These are phyloP conservation scores for Ceryle rudis DNA, from an alignment of 2,797 vertebrate genomes.

Conservation along the genomic window DNA sequence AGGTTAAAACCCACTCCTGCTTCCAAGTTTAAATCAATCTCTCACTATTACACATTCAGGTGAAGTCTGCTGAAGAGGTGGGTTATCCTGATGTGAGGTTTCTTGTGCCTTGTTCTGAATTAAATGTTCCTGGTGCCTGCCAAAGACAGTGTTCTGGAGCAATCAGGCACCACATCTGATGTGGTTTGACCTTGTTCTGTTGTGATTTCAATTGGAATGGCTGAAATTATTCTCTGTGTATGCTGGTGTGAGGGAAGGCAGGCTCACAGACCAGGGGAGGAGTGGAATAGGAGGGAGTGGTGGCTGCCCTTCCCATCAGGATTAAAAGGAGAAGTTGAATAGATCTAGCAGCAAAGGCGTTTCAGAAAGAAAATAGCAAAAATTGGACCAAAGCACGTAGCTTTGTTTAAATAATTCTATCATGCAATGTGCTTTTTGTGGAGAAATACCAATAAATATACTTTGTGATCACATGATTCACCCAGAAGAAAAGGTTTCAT, in stretches of 20 bases:
- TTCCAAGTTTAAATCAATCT: not conserved
- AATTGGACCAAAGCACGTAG: not conserved
- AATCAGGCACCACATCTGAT: not conserved
- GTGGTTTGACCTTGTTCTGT: not conserved
- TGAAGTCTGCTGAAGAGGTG: not conserved
- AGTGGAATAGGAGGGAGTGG: not conserved
- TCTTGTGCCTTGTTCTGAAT: not conserved
- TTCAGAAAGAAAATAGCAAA: not conserved
- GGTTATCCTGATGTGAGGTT: not conserved
- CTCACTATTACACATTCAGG: not conserved
- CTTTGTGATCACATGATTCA: not conserved
- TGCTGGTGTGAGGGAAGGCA: not conserved
- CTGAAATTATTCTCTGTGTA: not conserved
- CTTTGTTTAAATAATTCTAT: not conserved
- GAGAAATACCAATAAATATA: not conserved
- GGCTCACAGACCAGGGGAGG: not conserved
- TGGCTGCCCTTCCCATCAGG: not conserved
- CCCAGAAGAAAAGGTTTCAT: not conserved
- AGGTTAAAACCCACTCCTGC: not conserved
- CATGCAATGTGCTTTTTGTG: not conserved
- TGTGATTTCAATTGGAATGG: not conserved
- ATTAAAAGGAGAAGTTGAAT: not conserved
- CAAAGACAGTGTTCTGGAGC: not conserved
- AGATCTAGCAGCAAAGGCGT: not conserved
- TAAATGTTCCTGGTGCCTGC: not conserved